Base-by-base conservation (phyloP, 2,113 vertebrate species). In the Percina caprodes region DNA sequence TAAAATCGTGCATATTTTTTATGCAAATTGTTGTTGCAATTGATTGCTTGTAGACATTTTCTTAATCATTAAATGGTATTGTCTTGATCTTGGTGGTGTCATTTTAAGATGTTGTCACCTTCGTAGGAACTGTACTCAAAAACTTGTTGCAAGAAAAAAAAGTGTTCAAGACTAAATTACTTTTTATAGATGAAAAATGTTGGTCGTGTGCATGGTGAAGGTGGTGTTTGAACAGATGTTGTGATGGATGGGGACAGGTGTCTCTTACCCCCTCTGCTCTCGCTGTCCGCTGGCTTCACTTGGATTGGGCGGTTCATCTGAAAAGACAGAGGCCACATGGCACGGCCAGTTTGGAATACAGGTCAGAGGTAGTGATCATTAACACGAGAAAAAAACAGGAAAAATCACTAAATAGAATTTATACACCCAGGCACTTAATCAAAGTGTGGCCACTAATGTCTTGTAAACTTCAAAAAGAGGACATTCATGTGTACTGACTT, bases 281-380 rank as follows among this genome's bases (percentile, higher is more conserved):
- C 96, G 59, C 96, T 96, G 94, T 96, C 96, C 1, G 96, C 96
- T 1, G 95, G 95, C 90, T 96, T 96, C 92, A 96, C 96, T 86
- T 96, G 96, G 94, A 96, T 96, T 46, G 96, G 95, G 12, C 95
- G 95, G 87, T 96, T 96, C 96, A 96, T 96, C 96, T 96, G 92
- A 30, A 86, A 86, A 87, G 42, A 91, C 71, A 92, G 26, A 83
- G 14, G 23, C 13, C 39, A 35, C 33, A 48, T 3, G 11, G 8
- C 5, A 4, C 5, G 5, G 76, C 83, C 14, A 51, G 26, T 35
- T 52, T 80, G 78, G 67, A 59, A 71, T 14, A 24, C 16, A 58
- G 68, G 52, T 68, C 33, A 48, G 33, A 14, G n/a, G 4, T 5
- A 2, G 48, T 33, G 24, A 58, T 18, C 16, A 61, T 33, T 5